Base-by-base conservation (phyloP, 2,888 invertebrate species). In the Amblyteles armatorius region DNA sequence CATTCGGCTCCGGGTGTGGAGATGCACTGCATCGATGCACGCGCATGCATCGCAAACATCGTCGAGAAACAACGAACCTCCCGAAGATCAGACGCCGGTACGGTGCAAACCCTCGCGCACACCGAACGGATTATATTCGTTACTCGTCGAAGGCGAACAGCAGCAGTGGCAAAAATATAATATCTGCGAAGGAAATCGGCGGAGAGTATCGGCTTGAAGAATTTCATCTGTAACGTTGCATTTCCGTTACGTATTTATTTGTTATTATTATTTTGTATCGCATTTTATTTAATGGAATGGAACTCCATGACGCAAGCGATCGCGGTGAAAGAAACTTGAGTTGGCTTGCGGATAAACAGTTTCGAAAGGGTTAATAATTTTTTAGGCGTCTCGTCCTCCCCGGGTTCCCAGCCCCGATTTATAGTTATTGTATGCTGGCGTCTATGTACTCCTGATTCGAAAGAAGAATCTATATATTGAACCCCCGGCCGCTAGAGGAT, bases 1-100 rank as follows among this genome's bases (percentile, higher is more conserved):
- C 91, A 92, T 88, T 86, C 83, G 44, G 86, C 81, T 84, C 73
- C 86, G 85, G 80, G 79, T 79, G 85, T 77, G 55, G 80, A 79
- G 85, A 79, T 79, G 82, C 79, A 82, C 74, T 48, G 80, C 85
- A 86, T 81, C 85, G 81, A 72, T 81, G 74, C 82, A 63, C 65
- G 69, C 72, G 71, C 55, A 57, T 33, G 79, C 82, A 82, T 85
- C 87, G 73, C 57, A 52, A 48, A 57, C 68, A 57, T 80, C 73
- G 80, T 67, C 52, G 65, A 76, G 65, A 76, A 65, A 76, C 63
- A 63, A 74, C 63, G 74, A 33, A 63, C 63, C 63, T 63, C 63
- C 29, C 26, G 63, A 7, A 63, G 63, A 63, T 48, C 65, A 57
- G 26, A 19, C 48, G 65, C 29, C 65, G 65, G 9, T 33, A 50